Evolutionary conservation across 2,888 invertebrate species (phyloP).

Genomic region (Himalopsyche japonica): DNA sequence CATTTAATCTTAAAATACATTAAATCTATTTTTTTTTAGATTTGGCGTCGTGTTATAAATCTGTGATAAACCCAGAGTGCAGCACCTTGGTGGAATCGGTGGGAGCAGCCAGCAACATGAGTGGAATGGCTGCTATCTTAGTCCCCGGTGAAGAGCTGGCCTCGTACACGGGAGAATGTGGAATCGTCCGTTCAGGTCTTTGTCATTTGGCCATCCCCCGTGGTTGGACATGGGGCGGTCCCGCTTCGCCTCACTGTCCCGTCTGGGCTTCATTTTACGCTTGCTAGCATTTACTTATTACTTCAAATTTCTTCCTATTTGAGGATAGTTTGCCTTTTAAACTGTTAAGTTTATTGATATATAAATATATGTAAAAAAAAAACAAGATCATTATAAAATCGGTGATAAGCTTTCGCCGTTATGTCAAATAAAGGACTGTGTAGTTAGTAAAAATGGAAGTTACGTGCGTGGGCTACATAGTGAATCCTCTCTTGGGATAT

Average conservation of each 20-base stretch:
- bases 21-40: no score
- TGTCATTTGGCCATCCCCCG: constrained; percentile 78
- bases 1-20: neutral
- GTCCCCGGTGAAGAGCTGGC: constrained; percentile 14
- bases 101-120: neutral
- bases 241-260: constrained; percentile 74
- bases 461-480: neutral
- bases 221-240: constrained; percentile 85
- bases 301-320: neutral
- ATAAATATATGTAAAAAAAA: neutral
- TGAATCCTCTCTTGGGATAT: neutral
- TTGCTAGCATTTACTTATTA: neutral
- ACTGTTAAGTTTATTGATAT: neutral
- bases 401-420: neutral
- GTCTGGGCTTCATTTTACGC: constrained; percentile 71
- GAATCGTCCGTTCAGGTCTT: constrained; percentile 71
- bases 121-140: constrained; percentile 24
- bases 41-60: constrained; percentile 36
- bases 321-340: neutral
- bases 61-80: constrained; percentile 36
- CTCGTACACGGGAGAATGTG: constrained; percentile 48
- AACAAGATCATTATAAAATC: neutral
- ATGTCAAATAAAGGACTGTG: neutral
- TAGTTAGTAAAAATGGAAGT: neutral
- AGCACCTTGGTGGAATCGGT: constrained; percentile 27